Percentiles rank a stretch among this genome's conserved stretches.
phyloP scores from a whole-genome alignment of 2,113 vertebrate species.

The Poecilia latipinna region DNA sequence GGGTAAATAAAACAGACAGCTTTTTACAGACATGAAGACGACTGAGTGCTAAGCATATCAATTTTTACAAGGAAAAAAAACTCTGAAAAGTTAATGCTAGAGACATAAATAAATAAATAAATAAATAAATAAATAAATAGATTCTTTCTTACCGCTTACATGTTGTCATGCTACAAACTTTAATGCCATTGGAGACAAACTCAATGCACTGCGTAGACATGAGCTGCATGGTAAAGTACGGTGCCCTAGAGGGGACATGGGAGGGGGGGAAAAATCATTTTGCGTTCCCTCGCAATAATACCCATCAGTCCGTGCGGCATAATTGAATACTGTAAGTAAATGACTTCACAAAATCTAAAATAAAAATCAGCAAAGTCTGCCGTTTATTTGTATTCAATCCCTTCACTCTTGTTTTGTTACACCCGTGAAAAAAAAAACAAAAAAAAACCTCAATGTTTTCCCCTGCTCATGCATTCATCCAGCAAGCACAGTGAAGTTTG shows the following conservation, averaged over 20 bases:
- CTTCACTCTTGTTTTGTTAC: neutral
- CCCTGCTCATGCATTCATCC: neutral
- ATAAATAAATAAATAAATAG: no score
- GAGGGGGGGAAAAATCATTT: no score
- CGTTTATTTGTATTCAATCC: neutral
- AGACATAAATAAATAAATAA: no score
- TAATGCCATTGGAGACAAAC: neutral
- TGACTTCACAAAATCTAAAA: neutral
- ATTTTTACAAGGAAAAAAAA: neutral
- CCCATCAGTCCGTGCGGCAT: no score
- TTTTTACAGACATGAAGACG: conserved; percentile 22
- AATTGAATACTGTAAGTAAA: no score
- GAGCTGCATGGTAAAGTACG: neutral
- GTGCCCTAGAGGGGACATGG: no score
- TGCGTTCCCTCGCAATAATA: no score
- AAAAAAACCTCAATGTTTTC: neutral
- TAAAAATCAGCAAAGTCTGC: no score
- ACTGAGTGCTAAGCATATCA: neutral
- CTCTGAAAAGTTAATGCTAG: neutral
- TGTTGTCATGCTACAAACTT: neutral
- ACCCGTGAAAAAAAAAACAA: neutral
- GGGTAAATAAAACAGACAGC: conserved; percentile 2
- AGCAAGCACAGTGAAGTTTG: neutral
- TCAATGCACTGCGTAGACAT: neutral
- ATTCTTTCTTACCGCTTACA: neutral